Evolutionary conservation across 2,888 invertebrate species (phyloP).

Genomic region (Agrochola macilenta): DNA sequence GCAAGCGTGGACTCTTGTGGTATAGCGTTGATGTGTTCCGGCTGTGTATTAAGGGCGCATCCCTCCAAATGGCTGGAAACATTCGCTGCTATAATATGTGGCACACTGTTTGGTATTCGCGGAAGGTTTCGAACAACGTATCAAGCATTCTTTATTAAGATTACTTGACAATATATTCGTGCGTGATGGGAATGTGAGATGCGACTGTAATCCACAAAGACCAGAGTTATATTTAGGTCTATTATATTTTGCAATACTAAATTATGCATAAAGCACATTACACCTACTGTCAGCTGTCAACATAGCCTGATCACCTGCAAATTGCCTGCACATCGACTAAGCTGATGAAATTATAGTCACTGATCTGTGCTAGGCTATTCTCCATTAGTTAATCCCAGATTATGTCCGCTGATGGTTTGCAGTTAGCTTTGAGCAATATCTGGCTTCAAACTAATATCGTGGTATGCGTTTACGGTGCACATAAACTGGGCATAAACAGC

Average conservation of each 20-base stretch:
- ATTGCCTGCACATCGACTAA: slow-evolving; percentile 20
- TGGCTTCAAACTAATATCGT: slow-evolving; percentile 9
- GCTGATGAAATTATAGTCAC: slow-evolving; percentile 34
- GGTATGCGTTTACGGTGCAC: neutral
- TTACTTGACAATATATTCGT: slow-evolving; percentile 31
- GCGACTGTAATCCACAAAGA: neutral
- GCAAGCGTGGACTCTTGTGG: slow-evolving; percentile 42
- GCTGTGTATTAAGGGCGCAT: slow-evolving; percentile 42
- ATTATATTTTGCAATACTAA: neutral
- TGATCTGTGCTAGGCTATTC: slow-evolving; percentile 30
- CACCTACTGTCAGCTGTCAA: neutral
- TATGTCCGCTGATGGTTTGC: slow-evolving; percentile 11
- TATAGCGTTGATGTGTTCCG: slow-evolving; percentile 55
- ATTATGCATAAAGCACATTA: slow-evolving; percentile 1
- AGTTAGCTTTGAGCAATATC: slow-evolving; percentile 38
- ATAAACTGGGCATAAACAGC: neutral
- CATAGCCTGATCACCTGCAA: slow-evolving; percentile 18
- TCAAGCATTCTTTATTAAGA: slow-evolving; percentile 50
- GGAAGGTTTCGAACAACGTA: slow-evolving; percentile 31
- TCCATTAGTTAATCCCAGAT: slow-evolving; percentile 34
- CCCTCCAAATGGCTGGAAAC: slow-evolving; percentile 50
- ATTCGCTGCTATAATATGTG: slow-evolving; percentile 41
- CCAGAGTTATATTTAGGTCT: neutral
- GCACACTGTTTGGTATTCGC: slow-evolving; percentile 46
- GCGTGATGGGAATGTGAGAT: slow-evolving; percentile 14